These are phyloP conservation scores for Rostratula benghalensis DNA, from an alignment of 2,113 vertebrate genomes.

Conservation along the genomic window DNA sequence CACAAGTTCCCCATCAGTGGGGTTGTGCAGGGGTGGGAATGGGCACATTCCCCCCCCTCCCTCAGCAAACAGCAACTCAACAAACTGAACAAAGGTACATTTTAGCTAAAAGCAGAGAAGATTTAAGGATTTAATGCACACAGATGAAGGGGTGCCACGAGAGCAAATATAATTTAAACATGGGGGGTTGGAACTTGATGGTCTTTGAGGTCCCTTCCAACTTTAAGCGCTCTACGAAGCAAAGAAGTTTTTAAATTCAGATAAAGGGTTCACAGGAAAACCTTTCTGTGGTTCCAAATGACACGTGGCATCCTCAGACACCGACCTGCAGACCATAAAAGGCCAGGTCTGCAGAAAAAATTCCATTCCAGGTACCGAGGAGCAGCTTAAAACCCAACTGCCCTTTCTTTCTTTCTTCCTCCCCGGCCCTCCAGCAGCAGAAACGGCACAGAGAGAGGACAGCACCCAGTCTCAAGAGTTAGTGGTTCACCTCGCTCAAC, in stretches of 20 bases:
- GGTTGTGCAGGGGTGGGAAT: background rate
- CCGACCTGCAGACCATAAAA: background rate
- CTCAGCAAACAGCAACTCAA: background rate
- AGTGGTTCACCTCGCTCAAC: background rate
- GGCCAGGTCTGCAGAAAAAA: background rate
- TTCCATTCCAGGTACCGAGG: background rate
- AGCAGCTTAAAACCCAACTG: background rate
- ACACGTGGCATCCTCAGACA: background rate
- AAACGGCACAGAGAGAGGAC: background rate
- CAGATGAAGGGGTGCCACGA: rapidly evolving
- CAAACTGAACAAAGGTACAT: background rate
- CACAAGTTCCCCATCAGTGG: background rate
- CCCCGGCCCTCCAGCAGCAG: background rate
- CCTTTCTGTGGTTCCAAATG: background rate
- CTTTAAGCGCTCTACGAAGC: background rate
- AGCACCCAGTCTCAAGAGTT: rapidly evolving
- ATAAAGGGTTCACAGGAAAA: background rate
- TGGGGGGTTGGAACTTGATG: too few species aligned
- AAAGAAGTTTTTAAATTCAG: background rate
- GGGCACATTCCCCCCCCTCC: background rate
- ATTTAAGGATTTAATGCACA: background rate
- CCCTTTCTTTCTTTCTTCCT: background rate
- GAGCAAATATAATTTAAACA: background rate
- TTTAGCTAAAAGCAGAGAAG: background rate
- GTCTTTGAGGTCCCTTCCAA: too few species aligned